Evolutionary conservation across 92 coral and sea anemone species (phyloP).

Genomic region (Porites rus): DNA sequence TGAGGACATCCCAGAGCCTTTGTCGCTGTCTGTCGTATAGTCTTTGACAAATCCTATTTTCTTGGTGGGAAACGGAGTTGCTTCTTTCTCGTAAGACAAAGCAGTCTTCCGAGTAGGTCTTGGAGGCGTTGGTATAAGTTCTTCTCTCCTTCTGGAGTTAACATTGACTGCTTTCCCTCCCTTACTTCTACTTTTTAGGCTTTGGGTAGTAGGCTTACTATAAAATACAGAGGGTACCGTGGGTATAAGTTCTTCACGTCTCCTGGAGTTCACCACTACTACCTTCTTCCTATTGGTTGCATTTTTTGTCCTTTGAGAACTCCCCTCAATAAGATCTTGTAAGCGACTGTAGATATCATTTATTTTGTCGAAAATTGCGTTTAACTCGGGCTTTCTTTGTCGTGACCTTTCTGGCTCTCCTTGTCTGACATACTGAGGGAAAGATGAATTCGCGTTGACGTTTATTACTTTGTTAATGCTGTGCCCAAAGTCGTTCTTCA

Average conservation of each 20-base stretch:
- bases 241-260: constrained; percentile 33
- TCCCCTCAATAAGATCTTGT: constrained; percentile 5
- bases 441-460: not conserved
- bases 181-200: not conserved
- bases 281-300: not conserved
- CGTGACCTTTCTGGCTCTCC: not conserved
- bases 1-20: not conserved
- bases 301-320: not conserved
- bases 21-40: not conserved
- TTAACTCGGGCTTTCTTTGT: constrained; percentile 37
- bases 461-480: not conserved
- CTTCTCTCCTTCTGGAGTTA: constrained; percentile 15
- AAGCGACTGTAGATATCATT: constrained; percentile 34
- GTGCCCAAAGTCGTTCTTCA: not conserved
- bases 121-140: constrained; percentile 36
- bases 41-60: constrained; percentile 21
- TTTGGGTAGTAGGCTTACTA: not conserved
- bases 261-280: not conserved
- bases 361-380: constrained; percentile 66
- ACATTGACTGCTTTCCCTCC: not conserved
- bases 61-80: not conserved
- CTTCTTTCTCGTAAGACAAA: not conserved
- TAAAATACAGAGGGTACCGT: not conserved
- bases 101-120: not conserved
- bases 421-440: not conserved